Evolutionary conservation across 2,888 invertebrate genomes (phyloP), one percentile per base, ranked within the genome.

Genomic region (Nudaria mundana): DNA sequence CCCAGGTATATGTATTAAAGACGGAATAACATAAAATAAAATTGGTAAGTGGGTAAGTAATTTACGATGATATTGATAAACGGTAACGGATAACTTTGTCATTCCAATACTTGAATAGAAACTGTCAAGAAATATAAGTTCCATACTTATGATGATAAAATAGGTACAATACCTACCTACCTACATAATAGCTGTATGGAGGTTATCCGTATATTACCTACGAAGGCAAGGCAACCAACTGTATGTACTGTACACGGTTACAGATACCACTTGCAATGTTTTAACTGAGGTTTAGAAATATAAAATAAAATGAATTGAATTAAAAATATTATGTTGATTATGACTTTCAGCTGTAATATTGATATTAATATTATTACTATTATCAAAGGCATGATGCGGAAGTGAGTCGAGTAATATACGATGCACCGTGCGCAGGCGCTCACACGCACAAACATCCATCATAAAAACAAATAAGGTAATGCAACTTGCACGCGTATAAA

Each of bases 131-230:
- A 71, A 51, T 48, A 53, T 35, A 32, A 38, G 40, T 44, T 41
- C 16, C 28, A 55, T 48, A 43, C 12, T 48, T 26, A 40, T n/a
- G n/a, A n/a, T n/a, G n/a, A n/a, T n/a, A n/a, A n/a, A n/a, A n/a
- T n/a, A n/a, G n/a, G n/a, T n/a, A n/a, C n/a, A n/a, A n/a, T n/a
- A n/a, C n/a, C n/a, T n/a, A n/a, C n/a, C n/a, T n/a, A n/a, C n/a
- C n/a, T n/a, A n/a, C n/a, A n/a, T n/a, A n/a, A n/a, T n/a, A n/a
- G 44, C 64, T 65, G 67, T 8, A 67, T 66, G 64, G 63, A 71
- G 71, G 66, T 71, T 72, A 71, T 65, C 56, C 59, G 75, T 75
- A 77, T 78, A 77, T 81, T 80, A 81, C 74, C 69, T 59, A 50
- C 65, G 64, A 65, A n/a, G n/a, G n/a, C n/a, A n/a, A n/a, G n/a